Base-by-base conservation (phyloP, 2,113 vertebrate genomes). In the Melanostigma gelatinosum region DNA sequence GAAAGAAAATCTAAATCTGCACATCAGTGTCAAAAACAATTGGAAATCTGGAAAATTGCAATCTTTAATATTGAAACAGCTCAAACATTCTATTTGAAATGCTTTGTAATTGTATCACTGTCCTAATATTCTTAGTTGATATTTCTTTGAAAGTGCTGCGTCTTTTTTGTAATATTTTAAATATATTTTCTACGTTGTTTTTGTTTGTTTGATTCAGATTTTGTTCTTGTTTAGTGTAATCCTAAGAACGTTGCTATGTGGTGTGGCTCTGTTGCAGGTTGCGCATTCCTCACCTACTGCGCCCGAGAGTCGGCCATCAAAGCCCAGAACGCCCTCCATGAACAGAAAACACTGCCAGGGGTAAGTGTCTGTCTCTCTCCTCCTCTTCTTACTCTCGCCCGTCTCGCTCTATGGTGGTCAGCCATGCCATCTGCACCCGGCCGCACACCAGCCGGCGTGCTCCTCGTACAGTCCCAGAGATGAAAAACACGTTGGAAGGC, bases 271-370 rank as follows among this genome's bases (percentile, higher is more conserved):
- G 44, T 94, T 89, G 15, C 94, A 99, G 98, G 97, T 89, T 99
- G 98, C 85, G 98, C 98, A 0, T 99, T 99, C 93, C 97, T 99
- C 89, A 99, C 98, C 3, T 99, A 99, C 95, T 99, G 98, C 76
- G 98, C 98, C 94, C 93, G 97, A 79, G 97, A 99, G 88, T 99
- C 97, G 6, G 97, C 98, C 93, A 98, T 99, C 95, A 99, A 99
- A 95, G 98, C 97, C 89, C 98, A 99, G 96, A 98, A 97, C 4
- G 98, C 98, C 1, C 96, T 99, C 89, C 98, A 99, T 27, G 98
- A 99, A 64, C 98, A 99, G 96, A 99, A 99, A 95, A 99, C 98
- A 82, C 93, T 99, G 93, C 98, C 97, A 80, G 98, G 98, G 97
- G 98, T 99, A 94, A 97, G 98, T 96, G 40, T 77, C 67, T 70